Evolutionary conservation across 2,888 invertebrate genomes (phyloP).

Genomic region (Apamea epomidion): DNA sequence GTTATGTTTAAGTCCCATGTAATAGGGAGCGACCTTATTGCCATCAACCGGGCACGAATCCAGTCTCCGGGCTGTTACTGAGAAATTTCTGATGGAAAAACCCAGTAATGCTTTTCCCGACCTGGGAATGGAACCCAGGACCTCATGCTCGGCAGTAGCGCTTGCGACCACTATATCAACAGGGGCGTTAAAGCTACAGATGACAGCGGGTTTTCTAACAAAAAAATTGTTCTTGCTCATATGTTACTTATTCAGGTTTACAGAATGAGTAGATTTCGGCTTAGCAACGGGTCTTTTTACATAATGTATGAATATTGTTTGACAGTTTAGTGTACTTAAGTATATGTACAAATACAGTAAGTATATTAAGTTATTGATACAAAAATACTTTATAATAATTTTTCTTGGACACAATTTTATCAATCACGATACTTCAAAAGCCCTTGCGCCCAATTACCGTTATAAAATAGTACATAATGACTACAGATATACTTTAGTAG

Average conservation of each 20-base stretch:
- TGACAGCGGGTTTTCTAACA: not conserved
- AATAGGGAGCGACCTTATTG: no score
- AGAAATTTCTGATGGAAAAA: not conserved
- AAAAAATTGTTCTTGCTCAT: not conserved
- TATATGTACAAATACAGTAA: not conserved
- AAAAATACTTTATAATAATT: slow-evolving; percentile 19
- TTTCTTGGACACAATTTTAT: slow-evolving; percentile 1
- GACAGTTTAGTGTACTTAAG: slow-evolving; percentile 1
- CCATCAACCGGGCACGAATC: not conserved
- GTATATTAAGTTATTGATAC: not conserved
- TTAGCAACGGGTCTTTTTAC: not conserved
- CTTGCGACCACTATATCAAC: not conserved
- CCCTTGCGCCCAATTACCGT: not conserved
- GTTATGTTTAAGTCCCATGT: not conserved
- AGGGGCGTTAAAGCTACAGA: not conserved
- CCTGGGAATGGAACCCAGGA: no score
- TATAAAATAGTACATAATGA: not conserved
- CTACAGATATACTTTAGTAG: not conserved
- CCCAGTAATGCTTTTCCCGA: not conserved
- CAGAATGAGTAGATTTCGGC: not conserved
- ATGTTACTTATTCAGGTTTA: not conserved
- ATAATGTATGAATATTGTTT: not conserved
- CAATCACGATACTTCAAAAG: not conserved
- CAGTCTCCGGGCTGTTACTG: not conserved
- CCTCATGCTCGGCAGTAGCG: not conserved